Base-by-base conservation (phyloP, 1,140 invertebrate genomes). In the Hylaeus anthracinus region DNA sequence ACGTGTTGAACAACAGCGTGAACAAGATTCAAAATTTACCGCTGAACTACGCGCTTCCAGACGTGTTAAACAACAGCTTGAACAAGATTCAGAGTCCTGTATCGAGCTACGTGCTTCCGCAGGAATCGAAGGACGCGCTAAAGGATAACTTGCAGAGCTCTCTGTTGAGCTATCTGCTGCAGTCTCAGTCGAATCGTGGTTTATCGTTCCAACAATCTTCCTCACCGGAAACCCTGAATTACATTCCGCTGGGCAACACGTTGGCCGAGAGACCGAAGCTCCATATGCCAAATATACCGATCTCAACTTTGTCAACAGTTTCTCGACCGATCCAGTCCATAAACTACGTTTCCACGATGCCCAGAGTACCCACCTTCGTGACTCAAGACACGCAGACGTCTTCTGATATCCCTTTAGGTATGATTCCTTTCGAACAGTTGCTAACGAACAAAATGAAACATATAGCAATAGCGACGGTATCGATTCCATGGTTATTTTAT, bases 181-280 rank as follows among this genome's bases (percentile, higher is more conserved):
- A 83, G 26, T 55, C 58, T 5, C 45, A 72, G 37, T 41, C 61
- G 55, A 69, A 56, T 3, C 80, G 45, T 8, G 70, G 58, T 45
- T 41, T 78, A 39, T 51, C 77, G 1, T 74, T 72, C 37, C 81
- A 74, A 65, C 85, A 87, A 64, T 80, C 86, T 66, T 65, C 82
- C 10, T 12, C 71, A 4, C 78, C 85, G 26, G 87, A 86, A 82
- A 74, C 79, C 12, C 66, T 88, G 69, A 85, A 86, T 15, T 88
- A 88, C 69, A 67, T 88, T 61, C 79, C 81, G 39, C 55, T 89
- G 53, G 48, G 64, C 9, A 51, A 5, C 65, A 3, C 77, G 12
- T 12, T 83, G 5, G 61, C 58, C 8, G 67, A 45, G 15, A 83
- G 56, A 5, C 79, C 79, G 8, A 85, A 85, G 14, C 63, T 86